These are phyloP conservation scores for Rutpela maculata DNA, from an alignment of 2,888 invertebrate genomes.

Conservation along the genomic window DNA sequence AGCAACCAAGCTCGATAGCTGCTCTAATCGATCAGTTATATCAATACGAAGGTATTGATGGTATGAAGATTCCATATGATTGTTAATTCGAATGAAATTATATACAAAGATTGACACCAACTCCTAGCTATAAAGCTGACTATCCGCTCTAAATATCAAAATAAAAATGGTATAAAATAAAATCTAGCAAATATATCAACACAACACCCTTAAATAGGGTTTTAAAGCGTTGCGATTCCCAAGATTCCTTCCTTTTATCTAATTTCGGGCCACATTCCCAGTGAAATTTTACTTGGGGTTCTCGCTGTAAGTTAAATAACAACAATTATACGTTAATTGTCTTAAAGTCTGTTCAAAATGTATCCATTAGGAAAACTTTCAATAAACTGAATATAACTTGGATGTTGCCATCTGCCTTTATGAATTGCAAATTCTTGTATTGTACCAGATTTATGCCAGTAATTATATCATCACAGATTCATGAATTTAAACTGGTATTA, in stretches of 20 bases:
- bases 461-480: constrained; percentile 33
- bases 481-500: constrained; percentile 28
- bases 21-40: too few relatives aligned
- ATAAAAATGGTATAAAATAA: not conserved
- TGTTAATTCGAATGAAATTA: too few relatives aligned
- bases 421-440: constrained; percentile 38
- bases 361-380: constrained; percentile 42
- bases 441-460: constrained; percentile 35
- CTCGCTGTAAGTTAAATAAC: constrained; percentile 31
- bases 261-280: constrained; percentile 31
- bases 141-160: not conserved
- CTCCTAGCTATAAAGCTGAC: not conserved
- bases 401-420: constrained; percentile 34
- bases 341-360: constrained; percentile 26
- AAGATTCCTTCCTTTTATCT: constrained; percentile 30
- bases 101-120: too few relatives aligned
- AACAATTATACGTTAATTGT: constrained; percentile 38
- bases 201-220: constrained; percentile 12
- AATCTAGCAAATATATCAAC: not conserved
- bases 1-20: too few relatives aligned
- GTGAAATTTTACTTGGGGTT: constrained; percentile 21
- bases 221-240: not conserved
- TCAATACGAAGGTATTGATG: too few relatives aligned
- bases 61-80: too few relatives aligned
- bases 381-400: constrained; percentile 34